Conservation (phyloP, 1,140 invertebrate species). For the Leptinotarsa lineolata region DNA sequence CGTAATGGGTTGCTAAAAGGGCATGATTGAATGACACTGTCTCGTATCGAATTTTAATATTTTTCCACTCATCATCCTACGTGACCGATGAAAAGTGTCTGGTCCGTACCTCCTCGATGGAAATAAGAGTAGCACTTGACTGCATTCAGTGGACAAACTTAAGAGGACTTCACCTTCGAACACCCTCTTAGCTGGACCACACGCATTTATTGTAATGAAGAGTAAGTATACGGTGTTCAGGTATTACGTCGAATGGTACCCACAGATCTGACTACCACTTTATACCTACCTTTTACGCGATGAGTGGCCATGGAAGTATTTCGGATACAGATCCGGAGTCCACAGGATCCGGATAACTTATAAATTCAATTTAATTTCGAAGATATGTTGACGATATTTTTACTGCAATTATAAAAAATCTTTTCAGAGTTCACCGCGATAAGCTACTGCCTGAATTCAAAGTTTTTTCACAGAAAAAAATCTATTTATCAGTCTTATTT, state of each 20-base stretch:
- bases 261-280: constrained; percentile 5
- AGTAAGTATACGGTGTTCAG: background rate
- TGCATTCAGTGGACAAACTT: background rate
- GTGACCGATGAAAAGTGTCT: constrained; percentile 5
- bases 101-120: background rate
- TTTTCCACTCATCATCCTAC: constrained; percentile 8
- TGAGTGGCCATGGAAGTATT: background rate
- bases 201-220: constrained; percentile 8
- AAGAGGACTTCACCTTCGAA: background rate
- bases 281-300: background rate
- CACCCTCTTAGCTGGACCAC: background rate
- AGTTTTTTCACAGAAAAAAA: no score
- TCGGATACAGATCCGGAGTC: background rate
- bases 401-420: no score
- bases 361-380: no score
- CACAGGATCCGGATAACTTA: no score
- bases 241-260: constrained; percentile 7
- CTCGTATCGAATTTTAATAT: background rate
- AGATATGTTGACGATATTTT: no score
- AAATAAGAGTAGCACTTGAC: constrained; percentile 8
- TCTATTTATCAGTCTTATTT: no score
- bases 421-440: no score
- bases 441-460: no score
- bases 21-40: no score
- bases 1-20: no score